phyloP scores from a whole-genome alignment of 2,113 vertebrate genomes.

The Labrus mixtus region DNA sequence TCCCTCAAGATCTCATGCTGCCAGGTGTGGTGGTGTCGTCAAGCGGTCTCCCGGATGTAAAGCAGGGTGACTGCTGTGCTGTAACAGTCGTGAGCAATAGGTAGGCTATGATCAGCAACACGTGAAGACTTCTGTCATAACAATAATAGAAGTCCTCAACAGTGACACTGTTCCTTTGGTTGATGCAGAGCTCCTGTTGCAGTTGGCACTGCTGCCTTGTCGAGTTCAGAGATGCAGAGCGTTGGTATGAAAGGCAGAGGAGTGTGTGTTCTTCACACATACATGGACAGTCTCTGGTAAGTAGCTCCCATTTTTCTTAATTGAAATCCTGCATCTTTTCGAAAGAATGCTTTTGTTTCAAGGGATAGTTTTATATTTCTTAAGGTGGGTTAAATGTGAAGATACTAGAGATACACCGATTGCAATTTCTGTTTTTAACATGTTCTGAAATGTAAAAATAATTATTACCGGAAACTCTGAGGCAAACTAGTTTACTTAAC shows the following conservation, averaged over 20 bases:
- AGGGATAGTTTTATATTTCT: neutral
- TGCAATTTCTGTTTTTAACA: no score
- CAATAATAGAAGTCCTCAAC: neutral
- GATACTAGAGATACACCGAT: no score
- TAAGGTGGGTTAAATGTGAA: neutral
- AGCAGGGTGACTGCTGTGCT: conserved; percentile 87
- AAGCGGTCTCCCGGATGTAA: conserved; percentile 89
- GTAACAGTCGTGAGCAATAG: conserved; percentile 90
- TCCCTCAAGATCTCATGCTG: conserved; percentile 93
- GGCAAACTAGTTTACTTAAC: no score
- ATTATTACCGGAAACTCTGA: no score
- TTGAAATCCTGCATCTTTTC: neutral
- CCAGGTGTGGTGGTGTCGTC: conserved; percentile 91
- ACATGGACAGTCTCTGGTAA: conserved; percentile 94
- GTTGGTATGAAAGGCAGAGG: conserved; percentile 94
- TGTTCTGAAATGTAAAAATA: no score
- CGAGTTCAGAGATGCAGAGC: conserved; percentile 89
- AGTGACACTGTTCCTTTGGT: conserved; percentile 4
- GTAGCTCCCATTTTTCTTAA: conserved; percentile 40
- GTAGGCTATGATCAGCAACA: conserved; percentile 72
- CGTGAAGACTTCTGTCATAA: neutral
- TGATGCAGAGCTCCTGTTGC: conserved; percentile 90
- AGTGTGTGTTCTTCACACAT: conserved; percentile 90
- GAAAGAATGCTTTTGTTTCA: neutral
- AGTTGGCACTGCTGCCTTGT: conserved; percentile 88